Conservation (phyloP, 2,888 invertebrate species). For the Drosophila fungiperda region DNA sequence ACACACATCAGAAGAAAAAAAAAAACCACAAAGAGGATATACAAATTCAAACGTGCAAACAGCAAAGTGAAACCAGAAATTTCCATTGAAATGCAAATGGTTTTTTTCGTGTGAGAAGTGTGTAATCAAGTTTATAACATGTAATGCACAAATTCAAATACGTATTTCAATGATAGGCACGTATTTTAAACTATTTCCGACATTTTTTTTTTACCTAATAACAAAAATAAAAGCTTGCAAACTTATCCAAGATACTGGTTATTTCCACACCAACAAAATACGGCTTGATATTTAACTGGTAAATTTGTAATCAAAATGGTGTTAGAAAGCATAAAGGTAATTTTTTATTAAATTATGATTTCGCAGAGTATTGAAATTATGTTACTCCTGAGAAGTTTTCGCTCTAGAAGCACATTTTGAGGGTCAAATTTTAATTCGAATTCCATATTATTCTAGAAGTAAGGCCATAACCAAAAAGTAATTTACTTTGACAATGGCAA, state of each 20-base stretch:
- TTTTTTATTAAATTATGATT: background rate
- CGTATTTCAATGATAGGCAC: background rate
- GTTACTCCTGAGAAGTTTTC: background rate
- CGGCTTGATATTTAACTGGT: background rate
- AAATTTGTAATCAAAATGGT: background rate
- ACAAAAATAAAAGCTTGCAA: background rate
- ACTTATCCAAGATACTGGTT: background rate
- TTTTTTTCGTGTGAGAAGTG: slow-evolving; percentile 3
- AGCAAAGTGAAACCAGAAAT: slow-evolving; percentile 2
- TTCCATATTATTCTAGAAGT: background rate
- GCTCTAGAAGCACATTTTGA: background rate
- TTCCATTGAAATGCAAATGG: slow-evolving; percentile 35
- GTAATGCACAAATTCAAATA: background rate
- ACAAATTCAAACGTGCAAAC: slow-evolving; percentile 1
- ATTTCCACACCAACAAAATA: background rate
- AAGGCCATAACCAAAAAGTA: background rate
- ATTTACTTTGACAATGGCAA: background rate
- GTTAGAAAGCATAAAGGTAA: no score
- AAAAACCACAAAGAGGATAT: background rate
- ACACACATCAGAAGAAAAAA: background rate
- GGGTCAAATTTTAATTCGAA: background rate
- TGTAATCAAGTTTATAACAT: slow-evolving; percentile 14
- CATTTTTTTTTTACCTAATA: no score
- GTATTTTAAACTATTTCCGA: slow-evolving; percentile 5
- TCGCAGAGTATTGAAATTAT: background rate